phyloP scores from a whole-genome alignment of 1,140 invertebrate species.

The Brachionus calyciflorus region DNA sequence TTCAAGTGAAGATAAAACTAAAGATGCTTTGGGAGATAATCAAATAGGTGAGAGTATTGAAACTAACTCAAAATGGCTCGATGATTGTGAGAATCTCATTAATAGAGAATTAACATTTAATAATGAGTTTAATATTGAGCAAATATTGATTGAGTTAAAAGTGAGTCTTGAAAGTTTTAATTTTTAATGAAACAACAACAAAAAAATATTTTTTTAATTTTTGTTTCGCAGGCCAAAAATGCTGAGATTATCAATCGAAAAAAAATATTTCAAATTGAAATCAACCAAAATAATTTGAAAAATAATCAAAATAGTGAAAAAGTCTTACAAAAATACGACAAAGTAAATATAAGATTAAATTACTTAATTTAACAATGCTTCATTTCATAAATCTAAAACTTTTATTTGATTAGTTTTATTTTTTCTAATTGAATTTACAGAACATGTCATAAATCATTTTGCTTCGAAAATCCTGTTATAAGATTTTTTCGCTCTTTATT shows the following conservation, averaged over 20 bases:
- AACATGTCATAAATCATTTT: too few relatives aligned
- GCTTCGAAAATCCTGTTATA: too few relatives aligned
- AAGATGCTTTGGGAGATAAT: background rate
- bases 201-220: background rate
- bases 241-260: too few relatives aligned
- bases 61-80: background rate
- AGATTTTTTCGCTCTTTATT: too few relatives aligned
- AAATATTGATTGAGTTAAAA: slow-evolving; percentile 6
- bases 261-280: too few relatives aligned
- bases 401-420: too few relatives aligned
- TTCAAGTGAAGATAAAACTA: background rate
- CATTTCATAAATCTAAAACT: too few relatives aligned
- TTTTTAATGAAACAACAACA: background rate
- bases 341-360: too few relatives aligned
- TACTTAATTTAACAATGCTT: too few relatives aligned
- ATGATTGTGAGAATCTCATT: background rate
- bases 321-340: background rate
- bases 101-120: slow-evolving; percentile 3
- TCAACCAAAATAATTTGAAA: too few relatives aligned
- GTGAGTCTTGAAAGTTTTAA: background rate
- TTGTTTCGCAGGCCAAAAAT: slow-evolving; percentile 13
- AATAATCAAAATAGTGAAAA: background rate
- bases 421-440: too few relatives aligned
- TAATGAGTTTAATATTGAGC: slow-evolving; percentile 1
- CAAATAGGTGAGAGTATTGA: background rate